These are phyloP conservation scores for Ichneumoninae sp. DNA, from an alignment of 2,888 invertebrate genomes.

Conservation along the genomic window DNA sequence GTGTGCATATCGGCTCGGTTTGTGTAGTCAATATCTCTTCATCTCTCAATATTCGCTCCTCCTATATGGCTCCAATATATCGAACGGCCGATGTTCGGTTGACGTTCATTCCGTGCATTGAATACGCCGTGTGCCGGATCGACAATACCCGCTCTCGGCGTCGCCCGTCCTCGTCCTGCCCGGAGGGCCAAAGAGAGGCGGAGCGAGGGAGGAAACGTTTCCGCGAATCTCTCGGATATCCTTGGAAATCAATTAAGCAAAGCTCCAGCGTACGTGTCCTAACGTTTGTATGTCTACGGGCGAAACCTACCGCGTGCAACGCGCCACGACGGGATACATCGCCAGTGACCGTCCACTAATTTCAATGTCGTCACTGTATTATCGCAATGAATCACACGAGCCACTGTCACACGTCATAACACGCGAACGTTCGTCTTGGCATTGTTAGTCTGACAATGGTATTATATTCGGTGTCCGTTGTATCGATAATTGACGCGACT, in stretches of 20 bases:
- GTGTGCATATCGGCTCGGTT: not conserved
- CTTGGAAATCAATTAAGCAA: slow-evolving; percentile 61
- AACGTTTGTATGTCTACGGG: not conserved
- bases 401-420: not conserved
- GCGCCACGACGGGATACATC: slow-evolving; percentile 25
- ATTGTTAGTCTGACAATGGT: not conserved
- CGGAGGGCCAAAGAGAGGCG: not conserved
- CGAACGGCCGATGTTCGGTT: slow-evolving; percentile 46
- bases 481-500: not conserved
- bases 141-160: slow-evolving; percentile 18
- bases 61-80: slow-evolving; percentile 3
- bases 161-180: not conserved
- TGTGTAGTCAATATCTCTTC: slow-evolving; percentile 33
- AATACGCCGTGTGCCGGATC: slow-evolving; percentile 25
- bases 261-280: slow-evolving; percentile 42
- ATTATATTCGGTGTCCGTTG: not conserved
- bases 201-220: slow-evolving; percentile 30
- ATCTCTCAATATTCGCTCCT: slow-evolving; percentile 36
- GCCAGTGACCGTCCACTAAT: not conserved
- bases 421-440: slow-evolving; percentile 13
- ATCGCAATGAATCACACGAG: not conserved
- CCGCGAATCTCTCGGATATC: slow-evolving; percentile 59
- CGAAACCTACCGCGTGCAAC: slow-evolving; percentile 3
- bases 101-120: slow-evolving; percentile 40
- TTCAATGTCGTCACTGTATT: slow-evolving; percentile 13